Conservation (phyloP, 2,888 invertebrate species). For the Elegia similella region DNA sequence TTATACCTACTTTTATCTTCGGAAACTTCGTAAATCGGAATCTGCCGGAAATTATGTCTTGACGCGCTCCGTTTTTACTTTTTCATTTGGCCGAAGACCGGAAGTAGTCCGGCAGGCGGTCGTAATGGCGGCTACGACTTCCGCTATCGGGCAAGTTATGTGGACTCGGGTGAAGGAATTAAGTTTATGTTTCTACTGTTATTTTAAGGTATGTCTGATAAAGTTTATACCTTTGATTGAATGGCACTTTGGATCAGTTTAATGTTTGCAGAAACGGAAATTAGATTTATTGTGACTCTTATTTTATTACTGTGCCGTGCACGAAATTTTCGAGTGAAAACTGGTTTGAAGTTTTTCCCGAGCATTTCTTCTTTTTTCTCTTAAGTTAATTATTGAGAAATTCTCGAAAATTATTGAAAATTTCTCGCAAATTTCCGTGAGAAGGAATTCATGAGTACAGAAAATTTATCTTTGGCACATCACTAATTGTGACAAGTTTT, state of each 20-base stretch:
- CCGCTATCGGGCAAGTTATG: conserved; percentile 25
- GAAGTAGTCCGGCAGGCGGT: conserved; percentile 16
- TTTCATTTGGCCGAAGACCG: background rate
- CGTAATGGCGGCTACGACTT: conserved; percentile 35
- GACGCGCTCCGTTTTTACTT: conserved; percentile 4
- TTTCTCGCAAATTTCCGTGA: no score
- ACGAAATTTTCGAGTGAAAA: no score
- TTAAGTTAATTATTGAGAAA: no score
- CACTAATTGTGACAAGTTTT: no score
- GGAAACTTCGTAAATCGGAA: background rate
- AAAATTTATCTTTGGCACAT: no score
- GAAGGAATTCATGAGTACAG: no score
- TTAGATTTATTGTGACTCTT: no score
- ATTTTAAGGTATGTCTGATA: background rate
- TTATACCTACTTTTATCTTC: background rate
- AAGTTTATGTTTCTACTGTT: background rate
- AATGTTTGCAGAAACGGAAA: no score
- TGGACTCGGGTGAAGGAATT: background rate
- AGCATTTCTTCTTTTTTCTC: no score
- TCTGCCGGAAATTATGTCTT: conserved; percentile 1
- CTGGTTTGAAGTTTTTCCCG: no score
- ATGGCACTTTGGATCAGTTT: background rate
- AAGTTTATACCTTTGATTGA: background rate
- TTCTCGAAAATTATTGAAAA: no score
- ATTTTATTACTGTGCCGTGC: no score